Percentiles rank a stretch among this genome's conserved stretches.
These are phyloP conservation scores for Madoqua kirkii DNA, from an alignment of 2,113 vertebrate genomes.

Conservation along the genomic window DNA sequence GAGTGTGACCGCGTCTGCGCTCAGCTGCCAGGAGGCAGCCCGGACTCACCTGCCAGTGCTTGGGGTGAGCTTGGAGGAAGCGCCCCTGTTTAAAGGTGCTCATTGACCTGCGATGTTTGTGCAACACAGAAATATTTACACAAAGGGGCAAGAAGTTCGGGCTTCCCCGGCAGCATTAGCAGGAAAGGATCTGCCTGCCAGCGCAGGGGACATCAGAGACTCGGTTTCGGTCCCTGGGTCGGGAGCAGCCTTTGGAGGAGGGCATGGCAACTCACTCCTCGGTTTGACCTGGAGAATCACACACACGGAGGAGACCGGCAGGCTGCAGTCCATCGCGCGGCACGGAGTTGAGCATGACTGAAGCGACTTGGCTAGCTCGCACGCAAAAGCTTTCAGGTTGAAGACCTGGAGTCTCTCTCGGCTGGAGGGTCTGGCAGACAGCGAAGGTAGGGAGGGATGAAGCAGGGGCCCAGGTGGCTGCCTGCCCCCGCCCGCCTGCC, in stretches of 20 bases:
- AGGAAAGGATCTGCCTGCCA: neutral
- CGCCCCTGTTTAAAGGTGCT: neutral
- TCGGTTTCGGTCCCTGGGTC: neutral
- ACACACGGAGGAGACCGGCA: neutral
- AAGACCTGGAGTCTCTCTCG: neutral
- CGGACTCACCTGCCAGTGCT: rapidly evolving
- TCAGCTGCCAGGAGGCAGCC: rapidly evolving
- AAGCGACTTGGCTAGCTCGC: neutral
- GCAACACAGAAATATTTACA: neutral
- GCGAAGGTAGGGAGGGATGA: rapidly evolving
- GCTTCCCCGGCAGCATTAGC: neutral
- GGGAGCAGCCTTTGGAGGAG: neutral
- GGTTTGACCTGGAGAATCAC: neutral
- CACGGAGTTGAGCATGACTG: rapidly evolving
- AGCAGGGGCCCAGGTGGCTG: neutral
- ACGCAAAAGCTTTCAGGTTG: rapidly evolving
- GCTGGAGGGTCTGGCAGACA: neutral
- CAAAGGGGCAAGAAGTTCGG: rapidly evolving
- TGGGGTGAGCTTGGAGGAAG: neutral
- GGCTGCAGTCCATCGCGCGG: rapidly evolving
- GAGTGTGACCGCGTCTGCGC: rapidly evolving
- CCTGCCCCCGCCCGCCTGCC: rapidly evolving
- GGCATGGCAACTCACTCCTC: neutral
- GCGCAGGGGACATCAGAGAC: rapidly evolving
- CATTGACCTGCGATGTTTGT: rapidly evolving